Conservation (phyloP, 2,113 vertebrate genomes). For the Acrocephalus arundinaceus region DNA sequence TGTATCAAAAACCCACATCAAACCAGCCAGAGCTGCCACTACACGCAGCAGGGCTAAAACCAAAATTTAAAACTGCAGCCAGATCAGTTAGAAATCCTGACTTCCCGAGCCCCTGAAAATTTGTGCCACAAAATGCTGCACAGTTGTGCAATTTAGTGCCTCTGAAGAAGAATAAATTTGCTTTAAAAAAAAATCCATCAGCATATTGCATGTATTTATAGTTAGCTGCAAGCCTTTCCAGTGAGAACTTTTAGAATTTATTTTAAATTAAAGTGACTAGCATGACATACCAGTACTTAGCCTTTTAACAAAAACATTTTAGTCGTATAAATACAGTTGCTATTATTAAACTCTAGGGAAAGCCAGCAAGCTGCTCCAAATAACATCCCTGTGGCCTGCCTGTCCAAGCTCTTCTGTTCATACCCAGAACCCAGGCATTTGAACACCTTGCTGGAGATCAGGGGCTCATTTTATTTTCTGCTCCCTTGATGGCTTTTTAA, state of each 20-base stretch:
- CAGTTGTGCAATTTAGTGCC: not conserved
- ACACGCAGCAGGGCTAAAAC: not conserved
- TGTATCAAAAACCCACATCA: not conserved
- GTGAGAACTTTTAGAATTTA: slow-evolving; percentile 62
- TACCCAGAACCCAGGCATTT: not conserved
- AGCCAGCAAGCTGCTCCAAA: slow-evolving; percentile 42
- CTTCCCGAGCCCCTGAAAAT: not conserved
- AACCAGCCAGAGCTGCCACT: not conserved
- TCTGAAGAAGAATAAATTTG: slow-evolving; percentile 49
- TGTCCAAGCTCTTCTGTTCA: not conserved
- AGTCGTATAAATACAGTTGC: slow-evolving; percentile 59
- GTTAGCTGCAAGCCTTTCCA: slow-evolving; percentile 61
- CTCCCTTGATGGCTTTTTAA: not conserved
- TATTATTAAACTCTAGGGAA: slow-evolving; percentile 67
- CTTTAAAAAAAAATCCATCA: slow-evolving; percentile 41
- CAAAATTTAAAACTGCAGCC: not conserved
- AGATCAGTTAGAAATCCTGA: not conserved
- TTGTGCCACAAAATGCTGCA: not conserved
- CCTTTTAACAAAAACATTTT: slow-evolving; percentile 66
- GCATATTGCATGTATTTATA: slow-evolving; percentile 59
- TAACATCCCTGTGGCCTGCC: not conserved
- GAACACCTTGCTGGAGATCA: not conserved
- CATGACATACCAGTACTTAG: slow-evolving; percentile 60
- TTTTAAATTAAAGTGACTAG: slow-evolving; percentile 67
- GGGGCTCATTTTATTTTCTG: not conserved